Evolutionary conservation across 2,113 vertebrate genomes (phyloP), one percentile per base, ranked within the genome.

Genomic region (Sylvilagus bachmani): DNA sequence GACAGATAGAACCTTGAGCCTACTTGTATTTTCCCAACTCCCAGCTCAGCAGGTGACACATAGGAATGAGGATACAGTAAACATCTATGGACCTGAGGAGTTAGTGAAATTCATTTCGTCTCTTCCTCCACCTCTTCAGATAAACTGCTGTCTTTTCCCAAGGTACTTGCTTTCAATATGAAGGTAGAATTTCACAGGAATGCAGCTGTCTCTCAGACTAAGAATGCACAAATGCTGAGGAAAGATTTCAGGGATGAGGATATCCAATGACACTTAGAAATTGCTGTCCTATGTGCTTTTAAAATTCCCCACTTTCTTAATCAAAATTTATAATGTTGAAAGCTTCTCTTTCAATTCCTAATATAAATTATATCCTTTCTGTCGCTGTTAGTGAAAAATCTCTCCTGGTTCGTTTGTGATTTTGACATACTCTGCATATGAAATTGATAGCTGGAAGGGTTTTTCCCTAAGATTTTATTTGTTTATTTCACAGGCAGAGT

Each of bases 391-490:
- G 95, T 96, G 83, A 96, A 87, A 97, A 97, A 91, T 67, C 83
- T 85, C 93, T 74, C 73, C 36, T 97, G 92, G 91, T 98, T 98
- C 97, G 97, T 96, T 97, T 97, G 83, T 88, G 83, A 95, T 80
- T 92, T 74, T 97, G 94, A 97, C 91, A 97, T 89, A 64, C 19
- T 79, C 27, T 95, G 94, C 96, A 97, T 98, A 96, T 95, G 93
- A 98, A 97, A 97, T 83, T 89, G 79, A 96, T 67, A 75, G 49
- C 75, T 93, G 74, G 49, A 36, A 6, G 44, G 44, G 44, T 44
- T 44, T 44, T 44, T 44, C 7, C 7, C 44, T 44, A 44, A 44
- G 44, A 44, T 44, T 6, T 44, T 44, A 44, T 44, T 44, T 44
- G 44, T 44, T 44, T 44, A 44, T 44, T 44, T 44, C 6, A 44